Percentiles rank a stretch among this genome's conserved stretches.
Evolutionary conservation across 1,140 invertebrate species (phyloP).

Genomic region (Heliconius nattereri): DNA sequence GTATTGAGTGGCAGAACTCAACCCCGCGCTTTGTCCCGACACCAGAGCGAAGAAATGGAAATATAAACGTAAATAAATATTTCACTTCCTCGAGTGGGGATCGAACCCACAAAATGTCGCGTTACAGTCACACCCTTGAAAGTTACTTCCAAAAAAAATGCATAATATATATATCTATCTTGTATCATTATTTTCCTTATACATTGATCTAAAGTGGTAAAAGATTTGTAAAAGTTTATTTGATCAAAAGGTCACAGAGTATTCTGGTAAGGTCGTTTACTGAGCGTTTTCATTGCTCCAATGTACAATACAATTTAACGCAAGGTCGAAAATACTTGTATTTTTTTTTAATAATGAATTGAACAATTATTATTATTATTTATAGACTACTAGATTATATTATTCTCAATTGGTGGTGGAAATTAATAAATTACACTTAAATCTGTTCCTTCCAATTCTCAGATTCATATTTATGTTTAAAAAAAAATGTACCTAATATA

Average conservation of each 20-base stretch:
- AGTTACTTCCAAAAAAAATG: too few species aligned
- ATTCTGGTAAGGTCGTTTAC: conserved; percentile 70
- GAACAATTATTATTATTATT: conserved; percentile 24
- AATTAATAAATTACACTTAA: too few species aligned
- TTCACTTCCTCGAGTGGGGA: too few species aligned
- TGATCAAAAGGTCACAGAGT: conserved; percentile 46
- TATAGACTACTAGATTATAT: background rate
- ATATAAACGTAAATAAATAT: too few species aligned
- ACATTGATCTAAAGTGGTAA: conserved; percentile 1
- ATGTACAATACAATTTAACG: conserved; percentile 62
- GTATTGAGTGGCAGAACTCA: too few species aligned
- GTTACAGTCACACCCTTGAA: too few species aligned
- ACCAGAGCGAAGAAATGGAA: too few species aligned
- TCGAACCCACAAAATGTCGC: too few species aligned
- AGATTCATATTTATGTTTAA: too few species aligned
- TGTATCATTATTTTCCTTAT: background rate
- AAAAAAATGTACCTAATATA: too few species aligned
- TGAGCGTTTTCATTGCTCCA: conserved; percentile 68
- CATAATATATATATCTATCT: background rate
- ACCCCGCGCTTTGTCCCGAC: too few species aligned
- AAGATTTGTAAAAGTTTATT: conserved; percentile 39
- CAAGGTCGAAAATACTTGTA: conserved; percentile 66
- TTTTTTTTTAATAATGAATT: conserved; percentile 46
- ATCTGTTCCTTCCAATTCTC: background rate
- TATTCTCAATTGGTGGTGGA: too few species aligned